These are phyloP conservation scores for Ecdyonurus torrentis DNA, from an alignment of 2,888 invertebrate genomes.

Conservation along the genomic window DNA sequence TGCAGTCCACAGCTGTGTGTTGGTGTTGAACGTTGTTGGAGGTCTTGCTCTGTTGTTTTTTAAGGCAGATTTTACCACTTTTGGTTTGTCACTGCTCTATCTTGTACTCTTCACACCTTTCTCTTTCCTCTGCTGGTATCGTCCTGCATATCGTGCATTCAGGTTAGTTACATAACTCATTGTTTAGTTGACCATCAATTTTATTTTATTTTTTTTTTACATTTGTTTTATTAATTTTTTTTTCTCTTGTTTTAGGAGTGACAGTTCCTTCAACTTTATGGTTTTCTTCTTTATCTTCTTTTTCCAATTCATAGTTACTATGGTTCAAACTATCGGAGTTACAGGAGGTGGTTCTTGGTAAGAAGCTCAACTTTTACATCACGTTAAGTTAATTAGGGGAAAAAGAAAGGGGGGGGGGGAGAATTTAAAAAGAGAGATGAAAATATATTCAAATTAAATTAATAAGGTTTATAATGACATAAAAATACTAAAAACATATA, in stretches of 20 bases:
- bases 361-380: slow-evolving; percentile 22
- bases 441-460: too few relatives aligned
- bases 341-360: slow-evolving; percentile 73
- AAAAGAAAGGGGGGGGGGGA: too few relatives aligned
- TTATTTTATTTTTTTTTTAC: neutral
- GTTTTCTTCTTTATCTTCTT: slow-evolving; percentile 98
- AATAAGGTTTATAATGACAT: slow-evolving; percentile 1
- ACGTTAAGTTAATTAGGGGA: too few relatives aligned
- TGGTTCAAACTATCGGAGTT: slow-evolving; percentile 80
- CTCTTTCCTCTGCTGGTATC: slow-evolving; percentile 97
- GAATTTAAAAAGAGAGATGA: too few relatives aligned
- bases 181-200: slow-evolving; percentile 1
- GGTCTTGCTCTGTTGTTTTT: slow-evolving; percentile 60
- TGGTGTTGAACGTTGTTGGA: slow-evolving; percentile 74
- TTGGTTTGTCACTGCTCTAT: slow-evolving; percentile 82
- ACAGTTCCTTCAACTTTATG: slow-evolving; percentile 99
- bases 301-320: slow-evolving; percentile 79
- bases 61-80: slow-evolving; percentile 42
- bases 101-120: slow-evolving; percentile 84
- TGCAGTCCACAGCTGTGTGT: slow-evolving; percentile 75
- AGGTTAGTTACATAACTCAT: slow-evolving; percentile 28
- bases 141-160: slow-evolving; percentile 98
- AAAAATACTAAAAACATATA: too few relatives aligned
- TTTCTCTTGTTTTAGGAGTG: slow-evolving; percentile 47
- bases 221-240: slow-evolving; percentile 13